Base-by-base conservation (phyloP, 2,797 vertebrate genomes). In the Columba guinea region DNA sequence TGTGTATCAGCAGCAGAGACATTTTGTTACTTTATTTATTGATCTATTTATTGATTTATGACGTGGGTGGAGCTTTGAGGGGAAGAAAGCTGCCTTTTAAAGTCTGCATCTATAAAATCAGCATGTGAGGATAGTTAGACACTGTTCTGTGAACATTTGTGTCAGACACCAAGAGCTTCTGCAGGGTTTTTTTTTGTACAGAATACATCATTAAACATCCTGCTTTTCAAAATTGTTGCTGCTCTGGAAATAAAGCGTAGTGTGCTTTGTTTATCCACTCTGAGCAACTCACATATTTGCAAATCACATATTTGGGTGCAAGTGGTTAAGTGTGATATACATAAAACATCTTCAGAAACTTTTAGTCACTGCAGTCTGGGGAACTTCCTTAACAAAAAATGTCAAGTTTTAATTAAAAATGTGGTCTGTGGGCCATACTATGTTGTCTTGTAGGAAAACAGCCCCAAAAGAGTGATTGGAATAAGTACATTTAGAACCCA, bases 11-110 rank as follows among this genome's bases (percentile, higher is more conserved):
- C 96, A 97, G 79, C 30, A 4, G 63, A 96, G 92, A 85, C 70
- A 91, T 95, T 91, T 90, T 69, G 91, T 88, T 87, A 76, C 74
- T 96, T 91, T 93, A 94, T 94, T 96, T 96, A 93, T 95, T 96
- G 91, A 96, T 93, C 49, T 55, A 62, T 89, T 96, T 93, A 83
- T 87, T 96, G 82, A 93, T 96, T 92, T 97, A 96, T 94, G 53
- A 27, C 34, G 44, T 91, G 82, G 89, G 89, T 56, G 84, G 87
- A 80, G 70, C 34, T 55, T 3, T 65, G 46, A 24, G 59, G 62
- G 62, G 81, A 91, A 92, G 90, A 96, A 93, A 94, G 65, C 60
- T 90, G 63, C 75, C 89, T 82, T 94, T 93, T 85, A 92, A 89
- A 96, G 41, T 20, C 34, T 83, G 15, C 19, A 24, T 87, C 51